Evolutionary conservation across 2,797 vertebrate species (phyloP).

Genomic region (Apodemus agrarius): DNA sequence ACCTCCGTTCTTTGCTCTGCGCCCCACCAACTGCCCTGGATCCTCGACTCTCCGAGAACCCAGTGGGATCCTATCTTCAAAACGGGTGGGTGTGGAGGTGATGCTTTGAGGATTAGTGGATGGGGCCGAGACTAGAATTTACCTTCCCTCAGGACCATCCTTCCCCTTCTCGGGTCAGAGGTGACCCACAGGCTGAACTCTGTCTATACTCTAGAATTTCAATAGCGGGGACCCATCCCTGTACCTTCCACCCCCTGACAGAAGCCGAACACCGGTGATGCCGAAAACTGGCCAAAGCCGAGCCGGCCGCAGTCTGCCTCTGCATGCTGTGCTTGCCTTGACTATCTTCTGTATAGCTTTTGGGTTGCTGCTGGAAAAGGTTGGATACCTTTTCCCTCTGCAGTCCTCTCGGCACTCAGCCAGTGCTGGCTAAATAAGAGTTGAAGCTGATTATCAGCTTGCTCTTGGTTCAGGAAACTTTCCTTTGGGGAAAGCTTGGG

Average conservation of each 20-base stretch:
- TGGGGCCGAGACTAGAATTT: not conserved
- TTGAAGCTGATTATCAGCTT: not conserved
- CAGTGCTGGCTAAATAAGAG: not conserved
- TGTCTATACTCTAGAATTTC: not conserved
- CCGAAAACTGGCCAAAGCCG: not conserved
- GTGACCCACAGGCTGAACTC: not conserved
- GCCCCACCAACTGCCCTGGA: not conserved
- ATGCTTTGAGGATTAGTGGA: not conserved
- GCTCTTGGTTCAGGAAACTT: not conserved
- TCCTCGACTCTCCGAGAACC: not conserved
- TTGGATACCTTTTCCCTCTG: not conserved
- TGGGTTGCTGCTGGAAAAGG: not conserved
- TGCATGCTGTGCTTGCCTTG: not conserved
- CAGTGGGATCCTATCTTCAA: not conserved
- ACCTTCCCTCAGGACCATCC: not conserved
- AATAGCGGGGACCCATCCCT: not conserved
- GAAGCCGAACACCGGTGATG: not conserved
- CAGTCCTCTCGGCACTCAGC: not conserved
- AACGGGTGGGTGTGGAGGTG: not conserved
- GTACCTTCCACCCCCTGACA: not conserved
- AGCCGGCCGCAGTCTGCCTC: not conserved
- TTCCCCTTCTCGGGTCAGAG: not conserved
- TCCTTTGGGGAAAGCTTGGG: not conserved
- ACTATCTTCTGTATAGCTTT: not conserved
- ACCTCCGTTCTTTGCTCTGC: not conserved